phyloP scores from a whole-genome alignment of 2,888 invertebrate genomes.

The Fissipunctia ypsillon region DNA sequence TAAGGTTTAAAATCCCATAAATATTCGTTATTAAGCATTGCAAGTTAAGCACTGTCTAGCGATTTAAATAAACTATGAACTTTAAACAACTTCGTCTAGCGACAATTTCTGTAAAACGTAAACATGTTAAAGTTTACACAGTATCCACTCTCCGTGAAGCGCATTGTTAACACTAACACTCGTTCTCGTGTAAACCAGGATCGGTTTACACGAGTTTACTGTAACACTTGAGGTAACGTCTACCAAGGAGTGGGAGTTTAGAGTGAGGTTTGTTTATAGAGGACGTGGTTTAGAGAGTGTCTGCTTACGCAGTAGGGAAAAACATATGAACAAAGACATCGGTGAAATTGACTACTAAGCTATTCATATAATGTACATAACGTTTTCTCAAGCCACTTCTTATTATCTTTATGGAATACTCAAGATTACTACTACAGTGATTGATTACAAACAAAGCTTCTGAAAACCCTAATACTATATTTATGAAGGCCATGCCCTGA shows the following conservation, averaged over 20 bases:
- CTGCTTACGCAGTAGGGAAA: background rate
- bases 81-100: background rate
- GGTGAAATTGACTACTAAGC: background rate
- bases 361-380: background rate
- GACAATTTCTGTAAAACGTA: constrained; percentile 6
- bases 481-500: constrained; percentile 1
- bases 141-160: constrained; percentile 23
- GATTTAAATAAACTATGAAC: background rate
- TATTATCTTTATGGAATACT: background rate
- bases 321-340: background rate
- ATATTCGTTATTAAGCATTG: background rate
- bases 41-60: background rate
- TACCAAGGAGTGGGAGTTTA: background rate
- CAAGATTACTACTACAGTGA: background rate
- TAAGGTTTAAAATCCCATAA: background rate
- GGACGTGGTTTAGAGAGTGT: background rate
- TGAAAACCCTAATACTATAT: background rate
- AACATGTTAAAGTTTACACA: constrained; percentile 30
- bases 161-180: constrained; percentile 41
- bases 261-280: constrained; percentile 11
- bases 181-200: constrained; percentile 2
- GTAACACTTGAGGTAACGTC: constrained; percentile 20
- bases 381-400: background rate
- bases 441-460: constrained; percentile 2
- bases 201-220: constrained; percentile 26